These are phyloP conservation scores for Nycticorax nycticorax DNA, from an alignment of 2,113 vertebrate species.

Conservation along the genomic window DNA sequence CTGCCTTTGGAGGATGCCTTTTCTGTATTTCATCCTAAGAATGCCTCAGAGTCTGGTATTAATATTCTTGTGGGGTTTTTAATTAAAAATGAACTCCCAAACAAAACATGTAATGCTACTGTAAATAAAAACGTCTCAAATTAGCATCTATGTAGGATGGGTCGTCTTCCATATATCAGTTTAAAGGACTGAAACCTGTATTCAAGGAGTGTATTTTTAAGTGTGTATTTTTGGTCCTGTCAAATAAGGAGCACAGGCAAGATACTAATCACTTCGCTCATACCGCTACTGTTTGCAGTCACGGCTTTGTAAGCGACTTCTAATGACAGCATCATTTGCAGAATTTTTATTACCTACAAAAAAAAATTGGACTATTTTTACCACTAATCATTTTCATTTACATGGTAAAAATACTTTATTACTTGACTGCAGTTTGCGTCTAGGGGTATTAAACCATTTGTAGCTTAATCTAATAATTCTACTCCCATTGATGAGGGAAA, in stretches of 20 bases:
- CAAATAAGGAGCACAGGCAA: not conserved
- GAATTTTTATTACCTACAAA: not conserved
- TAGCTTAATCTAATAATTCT: not conserved
- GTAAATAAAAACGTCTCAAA: slow-evolving; percentile 34
- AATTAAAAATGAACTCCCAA: not conserved
- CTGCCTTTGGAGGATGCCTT: not conserved
- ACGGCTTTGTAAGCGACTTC: not conserved
- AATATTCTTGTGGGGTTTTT: not conserved
- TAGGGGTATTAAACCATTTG: not conserved
- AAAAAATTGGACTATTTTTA: not conserved
- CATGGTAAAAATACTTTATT: not conserved
- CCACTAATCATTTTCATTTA: not conserved
- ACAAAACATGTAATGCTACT: not conserved
- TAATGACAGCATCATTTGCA: not conserved
- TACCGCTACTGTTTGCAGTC: not conserved
- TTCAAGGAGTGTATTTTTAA: not conserved
- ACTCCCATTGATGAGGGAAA: not conserved
- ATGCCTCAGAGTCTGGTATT: not conserved
- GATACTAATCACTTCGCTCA: not conserved
- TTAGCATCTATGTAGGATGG: not conserved
- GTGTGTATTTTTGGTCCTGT: not conserved
- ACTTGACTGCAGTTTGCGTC: not conserved
- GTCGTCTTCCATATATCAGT: not conserved
- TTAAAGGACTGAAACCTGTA: slow-evolving; percentile 12
- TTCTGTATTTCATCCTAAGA: not conserved